These are phyloP conservation scores for Conops quadrifasciatus DNA, from an alignment of 2,888 invertebrate species.

Conservation along the genomic window DNA sequence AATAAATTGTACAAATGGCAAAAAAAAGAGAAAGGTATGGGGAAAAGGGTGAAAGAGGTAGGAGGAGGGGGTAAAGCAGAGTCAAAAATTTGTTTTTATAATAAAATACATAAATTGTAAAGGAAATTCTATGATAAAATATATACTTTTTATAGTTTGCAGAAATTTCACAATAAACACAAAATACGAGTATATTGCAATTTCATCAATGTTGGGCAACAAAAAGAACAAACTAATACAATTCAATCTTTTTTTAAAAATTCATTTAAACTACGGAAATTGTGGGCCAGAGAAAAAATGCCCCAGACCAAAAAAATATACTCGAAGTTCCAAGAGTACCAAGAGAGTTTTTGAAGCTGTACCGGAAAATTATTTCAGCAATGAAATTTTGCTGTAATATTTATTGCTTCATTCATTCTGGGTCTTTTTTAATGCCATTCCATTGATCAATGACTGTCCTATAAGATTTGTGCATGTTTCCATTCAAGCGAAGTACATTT, in stretches of 20 bases:
- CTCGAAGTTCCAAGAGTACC: too few relatives aligned
- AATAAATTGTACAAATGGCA: neutral
- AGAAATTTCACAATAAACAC: neutral
- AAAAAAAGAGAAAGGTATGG: neutral
- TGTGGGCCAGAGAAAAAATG: too few relatives aligned
- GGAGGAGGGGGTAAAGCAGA: neutral
- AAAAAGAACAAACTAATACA: neutral
- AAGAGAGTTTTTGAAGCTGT: too few relatives aligned
- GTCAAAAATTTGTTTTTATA: neutral
- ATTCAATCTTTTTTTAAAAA: neutral
- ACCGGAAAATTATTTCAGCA: too few relatives aligned
- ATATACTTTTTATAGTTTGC: too few relatives aligned
- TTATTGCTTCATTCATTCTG: too few relatives aligned
- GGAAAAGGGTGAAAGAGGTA: neutral
- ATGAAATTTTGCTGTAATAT: too few relatives aligned
- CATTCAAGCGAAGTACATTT: too few relatives aligned
- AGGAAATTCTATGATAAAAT: neutral
- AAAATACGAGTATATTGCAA: neutral
- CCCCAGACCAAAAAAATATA: too few relatives aligned
- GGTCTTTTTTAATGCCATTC: too few relatives aligned
- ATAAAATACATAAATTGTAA: neutral
- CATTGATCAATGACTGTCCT: too few relatives aligned
- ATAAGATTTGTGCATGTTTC: too few relatives aligned
- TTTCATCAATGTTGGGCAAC: neutral
- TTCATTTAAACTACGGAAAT: neutral